Base-by-base conservation (phyloP, 2,888 invertebrate genomes). In the Archips xylosteana region DNA sequence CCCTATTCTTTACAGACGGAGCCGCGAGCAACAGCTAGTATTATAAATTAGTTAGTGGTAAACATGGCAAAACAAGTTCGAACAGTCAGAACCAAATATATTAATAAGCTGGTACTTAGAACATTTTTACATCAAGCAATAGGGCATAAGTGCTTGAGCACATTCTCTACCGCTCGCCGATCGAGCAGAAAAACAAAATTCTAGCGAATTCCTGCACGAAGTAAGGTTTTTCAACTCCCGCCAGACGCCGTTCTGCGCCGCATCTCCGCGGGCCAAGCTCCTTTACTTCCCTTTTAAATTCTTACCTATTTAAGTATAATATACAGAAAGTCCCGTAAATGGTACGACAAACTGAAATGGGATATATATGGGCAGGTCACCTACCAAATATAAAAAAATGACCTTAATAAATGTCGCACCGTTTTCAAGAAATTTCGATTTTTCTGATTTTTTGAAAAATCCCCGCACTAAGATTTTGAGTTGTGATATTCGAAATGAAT, bases 171-270 rank as follows among this genome's bases (percentile, higher is more conserved):
- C 66, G 79, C 79, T 81, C 78, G 79, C 77, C 76, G 77, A 74
- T 81, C 79, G 79, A 78, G 75, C 81, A 75, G 76, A 79, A 78
- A 82, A 74, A 83, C 80, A 83, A 82, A 81, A 79, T 76, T 73
- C 77, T 78, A 76, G 79, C 82, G 80, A 87, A 90, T 90, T 88
- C 89, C 85, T 85, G 81, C 89, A 89, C 89, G 87, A 81, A 78
- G 78, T 61, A 87, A 64, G 89, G 87, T 85, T 85, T 86, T 86
- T 89, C 80, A 88, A 88, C 89, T 85, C 85, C 61, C 63, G 74
- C 76, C 77, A 77, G 32, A n/a, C 64, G 64, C 23, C 36, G 12
- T n/a, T 4, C 32, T 15, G 39, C 54, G 66, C 34, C 49, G 51
- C 36, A 51, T 51, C 65, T 65, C 36, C 36, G 23, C n/a, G 10